Base-by-base conservation (phyloP, 2,888 invertebrate genomes). In the Neoascia interrupta region DNA sequence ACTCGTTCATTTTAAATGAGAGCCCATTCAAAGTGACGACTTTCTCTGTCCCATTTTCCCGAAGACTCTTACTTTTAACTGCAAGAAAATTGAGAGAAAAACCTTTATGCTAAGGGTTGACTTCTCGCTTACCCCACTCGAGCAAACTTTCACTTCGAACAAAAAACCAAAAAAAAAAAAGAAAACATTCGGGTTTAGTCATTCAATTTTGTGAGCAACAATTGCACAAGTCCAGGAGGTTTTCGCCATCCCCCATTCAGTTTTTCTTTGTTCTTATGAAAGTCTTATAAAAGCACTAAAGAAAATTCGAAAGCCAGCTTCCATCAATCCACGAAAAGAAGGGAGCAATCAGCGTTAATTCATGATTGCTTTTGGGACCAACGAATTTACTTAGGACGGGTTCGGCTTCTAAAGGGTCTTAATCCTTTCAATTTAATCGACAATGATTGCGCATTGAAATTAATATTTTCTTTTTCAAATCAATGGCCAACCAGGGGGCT, bases 381-480 rank as follows among this genome's bases (percentile, higher is more conserved):
- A 41, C 2, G 13, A 41, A 49, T 26, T 58, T 31, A 15, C 31
- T 56, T 37, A 21, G 15, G 45, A 16, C 10, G 31, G 21, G 8
- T 34, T 53, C 13, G n/a, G 21, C 15, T 47, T 21, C 41, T 39
- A 21, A 21, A 37, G 11, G 18, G 13, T 23, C 39, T 18, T 49
- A 66, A 66, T 66, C 66, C 54, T 66, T 66, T 66, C 16, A 53
- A 64, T n/a, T n/a, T 53, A 47, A 54, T 45, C 45, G 45, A 28
- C 64, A 34, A 45, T 54, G 19, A 64, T 53, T 47, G 56, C 56
- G 56, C n/a, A n/a, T n/a, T n/a, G n/a, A 53, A 66, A 31, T 15
- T 58, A 49, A 8, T 16, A 31, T 39, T 5, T 23, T 56, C 58
- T 58, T 10, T 15, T 8, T 3, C 18, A 0, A n/a, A n/a, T n/a